Evolutionary conservation across 2,113 vertebrate genomes (phyloP), one percentile per base, ranked within the genome.

Genomic region (Nothobranchius kuhntae): DNA sequence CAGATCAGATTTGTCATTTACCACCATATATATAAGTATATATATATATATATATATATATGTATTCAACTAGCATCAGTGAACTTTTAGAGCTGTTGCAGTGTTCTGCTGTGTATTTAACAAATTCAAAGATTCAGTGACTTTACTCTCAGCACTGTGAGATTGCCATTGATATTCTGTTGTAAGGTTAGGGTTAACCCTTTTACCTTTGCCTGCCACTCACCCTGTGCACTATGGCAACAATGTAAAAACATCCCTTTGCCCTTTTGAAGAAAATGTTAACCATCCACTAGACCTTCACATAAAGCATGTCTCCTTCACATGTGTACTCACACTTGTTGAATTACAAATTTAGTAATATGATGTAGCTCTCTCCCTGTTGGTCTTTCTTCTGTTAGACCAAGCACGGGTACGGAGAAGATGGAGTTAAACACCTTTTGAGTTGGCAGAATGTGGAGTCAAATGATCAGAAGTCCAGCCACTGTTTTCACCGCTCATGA

Each of bases 101-200:
- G 21, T 9, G 40, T 24, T 35, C 68, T 71, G 63, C 38, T 69
- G 60, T 42, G 67, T 77, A 65, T 52, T 74, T 83, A 53, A 81
- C 63, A 75, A 79, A 78, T 73, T 53, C 35, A 52, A 71, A 59
- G 45, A 73, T 55, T 9, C 36, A 36, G 46, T 52, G 35, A 53
- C 52, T 66, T 63, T 71, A 14, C n/a, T 24, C 53, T 65, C 47
- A 30, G 60, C 46, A 64, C 72, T 75, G 62, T 56, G 62, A 24
- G 55, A 55, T 51, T 79, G 56, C 60, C 71, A 82, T 87, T 84
- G 73, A 75, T 77, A 87, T 87, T 83, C 79, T 85, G 68, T 7
- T 2, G 17, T 72, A 71, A 67, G 53, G 46, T 30, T 67, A 21
- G 21, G 21, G 21, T 21, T 21, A 21, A 21, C 21, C 55, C 40